These are phyloP conservation scores for Drosophila sechellia DNA, from an alignment of 1,140 invertebrate genomes.

Conservation along the genomic window DNA sequence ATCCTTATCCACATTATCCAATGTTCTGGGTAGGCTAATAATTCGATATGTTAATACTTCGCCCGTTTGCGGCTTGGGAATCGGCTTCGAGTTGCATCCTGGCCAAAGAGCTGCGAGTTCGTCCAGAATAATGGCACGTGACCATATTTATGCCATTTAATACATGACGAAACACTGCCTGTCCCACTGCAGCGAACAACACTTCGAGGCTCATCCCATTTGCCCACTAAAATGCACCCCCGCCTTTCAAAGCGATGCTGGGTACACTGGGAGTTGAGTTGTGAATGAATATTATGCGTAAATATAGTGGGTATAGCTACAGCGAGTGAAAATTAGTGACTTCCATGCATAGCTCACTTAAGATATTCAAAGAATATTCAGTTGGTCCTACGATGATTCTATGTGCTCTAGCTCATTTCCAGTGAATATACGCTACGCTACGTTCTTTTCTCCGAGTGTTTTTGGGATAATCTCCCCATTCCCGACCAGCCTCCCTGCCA, in stretches of 20 bases:
- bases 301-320: background rate
- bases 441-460: background rate
- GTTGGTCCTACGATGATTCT: no score
- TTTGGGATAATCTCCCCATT: slow-evolving; percentile 25
- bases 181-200: slow-evolving; percentile 36
- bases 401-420: no score
- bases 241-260: slow-evolving; percentile 20
- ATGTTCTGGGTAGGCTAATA: slow-evolving; percentile 83
- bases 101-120: slow-evolving; percentile 14
- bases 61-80: slow-evolving; percentile 46
- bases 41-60: slow-evolving; percentile 81
- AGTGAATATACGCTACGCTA: background rate
- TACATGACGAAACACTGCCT: slow-evolving; percentile 64
- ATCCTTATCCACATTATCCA: slow-evolving; percentile 75
- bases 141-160: slow-evolving; percentile 81
- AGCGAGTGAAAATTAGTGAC: no score
- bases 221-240: slow-evolving; percentile 35
- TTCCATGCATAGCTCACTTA: background rate
- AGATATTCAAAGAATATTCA: background rate
- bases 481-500: slow-evolving; percentile 41
- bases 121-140: slow-evolving; percentile 74
- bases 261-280: slow-evolving; percentile 13
- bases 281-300: background rate
- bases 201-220: slow-evolving; percentile 43
- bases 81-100: slow-evolving; percentile 64